Base-by-base conservation (phyloP, 1,140 invertebrate genomes). In the Cotesia glomerata region DNA sequence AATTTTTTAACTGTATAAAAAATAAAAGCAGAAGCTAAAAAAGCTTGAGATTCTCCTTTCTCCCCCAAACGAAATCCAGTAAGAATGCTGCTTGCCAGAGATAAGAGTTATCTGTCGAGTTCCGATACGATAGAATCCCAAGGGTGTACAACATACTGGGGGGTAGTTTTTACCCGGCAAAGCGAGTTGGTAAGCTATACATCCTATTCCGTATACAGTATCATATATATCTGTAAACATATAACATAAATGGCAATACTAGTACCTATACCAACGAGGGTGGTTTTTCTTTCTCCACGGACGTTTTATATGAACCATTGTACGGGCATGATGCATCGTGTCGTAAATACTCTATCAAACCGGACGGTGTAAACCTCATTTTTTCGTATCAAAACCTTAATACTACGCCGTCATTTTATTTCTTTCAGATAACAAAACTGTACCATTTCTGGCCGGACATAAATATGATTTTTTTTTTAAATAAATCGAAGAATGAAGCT, bases 281-380 rank as follows among this genome's bases (percentile, higher is more conserved):
- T 45, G 39, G 80, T 81, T 81, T 80, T 82, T 81, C 79, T 80
- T 64, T 58, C 74, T 76, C 76, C 75, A 36, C 9, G 51, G 51
- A 70, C 52, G 79, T 77, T 82, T 82, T 79, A 84, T 85, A 84
- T 80, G 80, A 85, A 80, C 82, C 80, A 86, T 86, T 86, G 85
- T 86, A 80, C 76, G 71, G 79, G 61, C 59, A 73, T 86, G 85
- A 86, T 86, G 81, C 82, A 86, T 86, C 83, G 81, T 80, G 83
- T 86, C 85, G 84, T 86, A 86, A 86, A 86, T 86, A 84, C 85
- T 82, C 77, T 84, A 86, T 85, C 79, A 80, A 74, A 78, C 75
- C 79, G 76, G 78, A 80, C 73, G 68, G 56, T 71, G 16, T 65
- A 74, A 65, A 66, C 58, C 39, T 45, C n/a, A 61, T 69, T 58